Conservation (phyloP, 2,888 invertebrate genomes). For the Archaeoteleia sp. region DNA sequence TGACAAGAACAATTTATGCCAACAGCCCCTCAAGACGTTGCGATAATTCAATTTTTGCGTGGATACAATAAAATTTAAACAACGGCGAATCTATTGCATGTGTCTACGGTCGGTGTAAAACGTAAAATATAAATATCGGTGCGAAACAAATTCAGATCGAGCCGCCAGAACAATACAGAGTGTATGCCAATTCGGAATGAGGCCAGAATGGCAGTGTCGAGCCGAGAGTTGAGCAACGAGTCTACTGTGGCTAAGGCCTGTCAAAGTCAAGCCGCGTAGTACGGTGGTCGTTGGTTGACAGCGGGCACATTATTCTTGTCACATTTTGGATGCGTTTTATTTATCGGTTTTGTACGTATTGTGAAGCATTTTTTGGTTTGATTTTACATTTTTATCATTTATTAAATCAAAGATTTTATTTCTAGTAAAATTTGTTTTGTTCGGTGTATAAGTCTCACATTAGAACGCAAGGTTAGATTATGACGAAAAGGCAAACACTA, state of each 20-base stretch:
- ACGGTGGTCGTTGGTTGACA: conserved; percentile 50
- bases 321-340: conserved; percentile 23
- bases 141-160: conserved; percentile 67
- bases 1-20: too few species aligned
- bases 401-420: neutral
- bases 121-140: conserved; percentile 53
- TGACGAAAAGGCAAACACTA: conserved; percentile 86
- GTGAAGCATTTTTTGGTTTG: conserved; percentile 1
- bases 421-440: too few species aligned
- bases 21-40: too few species aligned
- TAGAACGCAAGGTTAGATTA: conserved; percentile 57
- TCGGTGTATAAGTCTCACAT: neutral
- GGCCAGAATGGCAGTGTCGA: conserved; percentile 66
- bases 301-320: conserved; percentile 14
- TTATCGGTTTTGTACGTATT: conserved; percentile 26
- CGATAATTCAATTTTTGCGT: neutral
- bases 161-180: conserved; percentile 68
- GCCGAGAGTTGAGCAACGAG: conserved; percentile 62
- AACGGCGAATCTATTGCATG: neutral
- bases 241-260: conserved; percentile 63
- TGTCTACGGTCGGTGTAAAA: conserved; percentile 32
- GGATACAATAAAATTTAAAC: neutral
- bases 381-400: neutral
- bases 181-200: conserved; percentile 72
- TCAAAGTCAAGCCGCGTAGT: conserved; percentile 64